A percentile compares a stretch with the other conserved stretches of the same genome.
Conservation (phyloP, 2,113 vertebrate genomes). For the Melanerpes formicivorus region DNA sequence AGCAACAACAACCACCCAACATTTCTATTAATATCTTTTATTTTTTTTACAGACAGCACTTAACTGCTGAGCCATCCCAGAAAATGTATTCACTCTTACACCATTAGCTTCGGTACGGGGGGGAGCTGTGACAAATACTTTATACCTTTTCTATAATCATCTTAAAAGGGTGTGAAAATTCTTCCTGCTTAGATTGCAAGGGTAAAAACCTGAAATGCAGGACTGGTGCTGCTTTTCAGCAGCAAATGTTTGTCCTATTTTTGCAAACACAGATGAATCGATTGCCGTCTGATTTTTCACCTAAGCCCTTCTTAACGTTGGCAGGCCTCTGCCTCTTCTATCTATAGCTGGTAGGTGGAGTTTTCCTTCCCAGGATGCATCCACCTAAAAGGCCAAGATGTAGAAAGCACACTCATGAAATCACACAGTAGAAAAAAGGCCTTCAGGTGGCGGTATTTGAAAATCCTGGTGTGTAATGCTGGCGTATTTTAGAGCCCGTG, state of each 20-base stretch:
- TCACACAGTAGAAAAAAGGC: neutral
- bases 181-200: neutral
- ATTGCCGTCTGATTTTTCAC: neutral
- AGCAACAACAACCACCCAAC: neutral
- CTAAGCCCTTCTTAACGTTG: neutral
- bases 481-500: neutral
- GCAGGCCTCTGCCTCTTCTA: neutral
- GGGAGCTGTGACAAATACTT: slow-evolving; percentile 18
- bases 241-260: neutral
- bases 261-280: neutral
- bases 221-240: neutral
- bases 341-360: neutral
- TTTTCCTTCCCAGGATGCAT: neutral
- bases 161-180: neutral
- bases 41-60: neutral
- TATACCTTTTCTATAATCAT: slow-evolving; percentile 17
- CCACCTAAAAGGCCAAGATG: neutral
- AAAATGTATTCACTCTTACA: slow-evolving; percentile 30
- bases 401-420: neutral
- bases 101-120: slow-evolving; percentile 9
- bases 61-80: slow-evolving; percentile 39
- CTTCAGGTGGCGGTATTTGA: neutral
- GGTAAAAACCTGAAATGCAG: neutral
- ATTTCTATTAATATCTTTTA: slow-evolving; percentile 20
- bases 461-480: neutral